phyloP scores from a whole-genome alignment of 2,888 invertebrate species.

The Sphaerophoria rueppellii region DNA sequence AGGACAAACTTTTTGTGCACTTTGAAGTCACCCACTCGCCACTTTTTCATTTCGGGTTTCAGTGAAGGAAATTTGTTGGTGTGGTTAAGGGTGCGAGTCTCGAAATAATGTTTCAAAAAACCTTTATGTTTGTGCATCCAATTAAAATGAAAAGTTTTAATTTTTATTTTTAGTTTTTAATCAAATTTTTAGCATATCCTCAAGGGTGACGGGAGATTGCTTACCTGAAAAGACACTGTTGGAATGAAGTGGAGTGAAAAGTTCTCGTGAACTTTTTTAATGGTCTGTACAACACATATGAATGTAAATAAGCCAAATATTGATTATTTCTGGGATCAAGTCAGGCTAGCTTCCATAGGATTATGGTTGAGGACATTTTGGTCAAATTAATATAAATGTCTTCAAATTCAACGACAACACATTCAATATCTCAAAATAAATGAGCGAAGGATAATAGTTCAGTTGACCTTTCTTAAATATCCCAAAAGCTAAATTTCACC shows the following conservation, averaged over 20 bases:
- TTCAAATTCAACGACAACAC: too few relatives aligned
- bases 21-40: not conserved
- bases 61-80: constrained; percentile 3
- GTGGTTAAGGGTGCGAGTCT: not conserved
- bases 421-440: too few relatives aligned
- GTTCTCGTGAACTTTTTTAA: too few relatives aligned
- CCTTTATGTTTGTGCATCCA: constrained; percentile 17
- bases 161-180: not conserved
- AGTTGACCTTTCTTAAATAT: not conserved
- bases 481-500: not conserved
- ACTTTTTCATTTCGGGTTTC: not conserved
- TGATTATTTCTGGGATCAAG: too few relatives aligned
- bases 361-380: too few relatives aligned
- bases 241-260: too few relatives aligned
- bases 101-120: not conserved
- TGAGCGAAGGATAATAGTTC: not conserved
- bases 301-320: too few relatives aligned
- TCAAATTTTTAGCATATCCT: not conserved
- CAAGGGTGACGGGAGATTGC: not conserved
- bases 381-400: too few relatives aligned
- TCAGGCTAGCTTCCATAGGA: too few relatives aligned
- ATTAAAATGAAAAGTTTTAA: constrained; percentile 8
- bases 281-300: too few relatives aligned
- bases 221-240: not conserved
- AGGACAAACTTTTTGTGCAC: not conserved